These are phyloP conservation scores for Aspidiotus destructor DNA, from an alignment of 2,888 invertebrate genomes.

Conservation along the genomic window DNA sequence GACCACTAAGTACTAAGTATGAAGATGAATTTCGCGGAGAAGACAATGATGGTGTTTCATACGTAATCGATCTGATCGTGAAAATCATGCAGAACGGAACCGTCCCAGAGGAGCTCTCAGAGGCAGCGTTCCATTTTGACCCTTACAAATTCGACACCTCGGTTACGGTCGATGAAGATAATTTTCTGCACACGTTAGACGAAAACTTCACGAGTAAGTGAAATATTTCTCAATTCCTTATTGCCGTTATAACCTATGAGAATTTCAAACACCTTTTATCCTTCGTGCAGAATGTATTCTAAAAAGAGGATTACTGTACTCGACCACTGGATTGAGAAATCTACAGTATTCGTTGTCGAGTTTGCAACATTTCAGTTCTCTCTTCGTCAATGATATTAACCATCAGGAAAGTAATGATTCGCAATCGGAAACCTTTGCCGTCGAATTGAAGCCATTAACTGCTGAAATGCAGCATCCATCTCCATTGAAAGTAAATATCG, in stretches of 20 bases:
- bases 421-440: not conserved
- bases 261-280: not conserved
- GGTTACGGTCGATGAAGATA: not conserved
- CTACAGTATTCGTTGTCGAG: not conserved
- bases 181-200: not conserved
- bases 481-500: conserved; percentile 13
- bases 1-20: no score
- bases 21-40: no score
- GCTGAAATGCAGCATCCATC: not conserved
- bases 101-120: no score
- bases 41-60: no score
- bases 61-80: no score
- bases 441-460: not conserved
- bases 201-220: conserved; percentile 1
- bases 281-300: conserved; percentile 1
- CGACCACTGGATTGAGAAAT: conserved; percentile 8
- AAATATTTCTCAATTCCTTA: not conserved
- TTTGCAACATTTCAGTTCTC: conserved; percentile 8
- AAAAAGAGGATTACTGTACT: conserved; percentile 20
- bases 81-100: no score
- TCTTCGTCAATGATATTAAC: conserved; percentile 5
- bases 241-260: not conserved
- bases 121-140: no score
- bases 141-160: conserved; percentile 3
- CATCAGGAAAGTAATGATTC: conserved; percentile 11